Evolutionary conservation across 2,797 vertebrate species (phyloP).

Genomic region (Acanthornis magna): DNA sequence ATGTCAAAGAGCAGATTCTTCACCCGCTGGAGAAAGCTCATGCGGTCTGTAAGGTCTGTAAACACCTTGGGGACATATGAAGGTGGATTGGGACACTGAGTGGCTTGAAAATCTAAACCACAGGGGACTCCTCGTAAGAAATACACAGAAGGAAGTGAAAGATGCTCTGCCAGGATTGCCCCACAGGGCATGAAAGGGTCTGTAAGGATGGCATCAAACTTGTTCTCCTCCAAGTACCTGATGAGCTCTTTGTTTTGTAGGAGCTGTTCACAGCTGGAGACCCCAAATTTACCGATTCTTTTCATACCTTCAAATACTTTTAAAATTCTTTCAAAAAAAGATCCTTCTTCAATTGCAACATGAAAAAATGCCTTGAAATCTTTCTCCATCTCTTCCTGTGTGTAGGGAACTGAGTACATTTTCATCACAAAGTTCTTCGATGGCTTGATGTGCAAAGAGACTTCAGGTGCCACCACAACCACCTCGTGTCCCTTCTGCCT

Average conservation of each 20-base stretch:
- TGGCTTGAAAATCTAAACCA: slow-evolving; percentile 43
- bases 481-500: slow-evolving; percentile 77
- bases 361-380: neutral
- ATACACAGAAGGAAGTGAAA: slow-evolving; percentile 79
- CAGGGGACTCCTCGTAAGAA: slow-evolving; percentile 74
- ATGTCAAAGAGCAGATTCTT: slow-evolving; percentile 76
- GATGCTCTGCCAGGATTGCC: slow-evolving; percentile 72
- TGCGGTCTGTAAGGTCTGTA: slow-evolving; percentile 71
- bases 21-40: slow-evolving; percentile 80
- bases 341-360: neutral
- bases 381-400: too few species aligned
- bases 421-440: too few species aligned
- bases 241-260: slow-evolving; percentile 74
- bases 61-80: slow-evolving; percentile 80
- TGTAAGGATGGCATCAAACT: slow-evolving; percentile 80
- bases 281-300: neutral
- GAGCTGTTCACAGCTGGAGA: slow-evolving; percentile 58
- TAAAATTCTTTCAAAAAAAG: neutral
- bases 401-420: too few species aligned
- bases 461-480: slow-evolving; percentile 77
- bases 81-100: slow-evolving; percentile 64
- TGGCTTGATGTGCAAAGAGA: neutral
- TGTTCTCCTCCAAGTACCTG: slow-evolving; percentile 22
- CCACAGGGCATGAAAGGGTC: slow-evolving; percentile 78
- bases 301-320: neutral